Evolutionary conservation across 2,888 invertebrate species (phyloP).

Genomic region (Tribolium freemani): DNA sequence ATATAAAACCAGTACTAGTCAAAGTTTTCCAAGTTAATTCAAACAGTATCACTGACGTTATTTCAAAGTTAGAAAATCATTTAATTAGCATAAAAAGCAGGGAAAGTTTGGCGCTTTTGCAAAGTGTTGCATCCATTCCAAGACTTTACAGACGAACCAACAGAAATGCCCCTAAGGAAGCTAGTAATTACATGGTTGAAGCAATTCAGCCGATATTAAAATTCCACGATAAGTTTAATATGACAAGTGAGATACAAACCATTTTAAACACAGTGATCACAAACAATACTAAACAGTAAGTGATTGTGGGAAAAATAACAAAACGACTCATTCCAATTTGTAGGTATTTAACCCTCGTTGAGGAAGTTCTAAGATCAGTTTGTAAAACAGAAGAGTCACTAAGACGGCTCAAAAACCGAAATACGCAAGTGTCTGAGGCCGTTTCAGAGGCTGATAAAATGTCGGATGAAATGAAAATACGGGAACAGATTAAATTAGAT

Average conservation of each 20-base stretch:
- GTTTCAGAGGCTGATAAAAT: slow-evolving; percentile 56
- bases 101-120: slow-evolving; percentile 74
- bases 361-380: slow-evolving; percentile 92
- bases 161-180: slow-evolving; percentile 84
- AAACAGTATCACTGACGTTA: slow-evolving; percentile 49
- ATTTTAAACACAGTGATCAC: slow-evolving; percentile 68
- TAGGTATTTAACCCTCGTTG: slow-evolving; percentile 80
- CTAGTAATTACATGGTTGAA: slow-evolving; percentile 78
- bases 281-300: slow-evolving; percentile 70
- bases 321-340: slow-evolving; percentile 16
- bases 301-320: slow-evolving; percentile 33
- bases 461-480: slow-evolving; percentile 93
- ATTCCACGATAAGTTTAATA: slow-evolving; percentile 71
- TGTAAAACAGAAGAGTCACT: slow-evolving; percentile 96
- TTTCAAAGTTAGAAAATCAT: slow-evolving; percentile 53
- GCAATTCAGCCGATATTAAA: slow-evolving; percentile 70
- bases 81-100: slow-evolving; percentile 58
- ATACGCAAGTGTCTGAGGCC: slow-evolving; percentile 40
- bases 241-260: slow-evolving; percentile 62
- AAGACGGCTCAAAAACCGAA: slow-evolving; percentile 80
- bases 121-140: slow-evolving; percentile 93
- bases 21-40: slow-evolving; percentile 57
- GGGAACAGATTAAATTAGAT: slow-evolving; percentile 90
- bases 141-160: slow-evolving; percentile 93
- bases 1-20: slow-evolving; percentile 52